Base-by-base conservation (phyloP, 2,113 vertebrate species). In the Toxotes jaculatrix region DNA sequence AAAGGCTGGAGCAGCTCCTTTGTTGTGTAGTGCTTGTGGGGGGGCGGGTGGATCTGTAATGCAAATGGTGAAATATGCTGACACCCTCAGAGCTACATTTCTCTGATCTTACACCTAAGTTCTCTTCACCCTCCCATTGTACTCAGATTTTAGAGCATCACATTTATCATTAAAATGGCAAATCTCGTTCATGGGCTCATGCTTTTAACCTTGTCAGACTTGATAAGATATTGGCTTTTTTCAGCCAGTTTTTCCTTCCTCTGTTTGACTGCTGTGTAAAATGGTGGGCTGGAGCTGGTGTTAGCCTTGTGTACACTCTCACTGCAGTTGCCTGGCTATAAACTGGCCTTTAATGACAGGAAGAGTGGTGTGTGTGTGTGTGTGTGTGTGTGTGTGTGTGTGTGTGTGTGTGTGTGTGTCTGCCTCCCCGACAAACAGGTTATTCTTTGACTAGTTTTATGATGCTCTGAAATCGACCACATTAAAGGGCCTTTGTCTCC, bases 371-470 rank as follows among this genome's bases (percentile, higher is more conserved):
- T 42, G 14, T 53, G 31, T 57, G 23, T 47, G 45, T 76, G 71
- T 79, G 70, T 53, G 79, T 82, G 14, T 53, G 36, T 57, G 23
- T 47, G 51, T 75, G 71, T 79, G 69, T 56, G 79, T 82, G 79
- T 76, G 55, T 78, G 79, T 53, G 63, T 51, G 57, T 56, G 19
- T 59, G 71, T 79, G 40, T 59, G 14, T 53, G 36, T 57, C 61
- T 79, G 80, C 74, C 73, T 87, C 74, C 75, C 78, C 78, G 91
- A 87, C 76, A 78, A 70, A 63, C 77, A 77, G 93, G 94, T 95
- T 95, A 95, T 92, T 94, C 91, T 95, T 95, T 95, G 88, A 95
- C 93, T 87, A 92, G 87, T 93, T 93, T 95, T 95, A 94, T 92
- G 88, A 87, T 72, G 56, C 85, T 85, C 79, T 92, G 86, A 87